phyloP scores from a whole-genome alignment of 1,140 invertebrate genomes.

The Aricia agestis region DNA sequence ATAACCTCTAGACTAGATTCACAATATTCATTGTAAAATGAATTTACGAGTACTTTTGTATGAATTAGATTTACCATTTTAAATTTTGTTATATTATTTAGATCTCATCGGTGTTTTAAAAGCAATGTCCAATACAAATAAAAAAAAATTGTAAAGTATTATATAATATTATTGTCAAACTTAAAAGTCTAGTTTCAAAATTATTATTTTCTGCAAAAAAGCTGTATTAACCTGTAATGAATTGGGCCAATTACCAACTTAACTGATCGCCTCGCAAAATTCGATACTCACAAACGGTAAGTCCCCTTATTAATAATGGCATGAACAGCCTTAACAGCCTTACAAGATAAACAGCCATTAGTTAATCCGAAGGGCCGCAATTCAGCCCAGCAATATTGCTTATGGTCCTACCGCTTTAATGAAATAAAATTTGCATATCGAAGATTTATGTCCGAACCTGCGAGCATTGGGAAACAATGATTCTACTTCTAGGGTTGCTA shows the following conservation, averaged over 20 bases:
- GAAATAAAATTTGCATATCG: conserved; percentile 74
- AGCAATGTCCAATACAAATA: too few species aligned
- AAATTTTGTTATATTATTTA: too few species aligned
- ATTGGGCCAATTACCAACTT: background rate
- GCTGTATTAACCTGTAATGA: background rate
- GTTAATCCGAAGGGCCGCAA: conserved; percentile 66
- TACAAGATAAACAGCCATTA: conserved; percentile 73
- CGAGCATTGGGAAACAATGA: conserved; percentile 60
- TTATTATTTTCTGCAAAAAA: too few species aligned
- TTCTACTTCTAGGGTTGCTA: conserved; percentile 23
- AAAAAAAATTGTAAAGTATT: too few species aligned
- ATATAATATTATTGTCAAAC: too few species aligned
- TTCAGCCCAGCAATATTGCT: conserved; percentile 63
- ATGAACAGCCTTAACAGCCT: conserved; percentile 38
- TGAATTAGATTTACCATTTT: too few species aligned
- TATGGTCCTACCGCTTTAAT: conserved; percentile 69
- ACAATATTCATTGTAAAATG: too few species aligned
- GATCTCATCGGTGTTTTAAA: too few species aligned
- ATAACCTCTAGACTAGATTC: background rate
- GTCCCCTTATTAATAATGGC: conserved; percentile 45
- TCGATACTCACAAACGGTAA: background rate
- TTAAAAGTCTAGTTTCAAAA: too few species aligned
- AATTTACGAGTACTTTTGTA: too few species aligned
- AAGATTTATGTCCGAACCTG: conserved; percentile 60
- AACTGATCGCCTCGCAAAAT: background rate